phyloP scores from a whole-genome alignment of 2,888 invertebrate genomes.

The Ochlodes sylvanus region DNA sequence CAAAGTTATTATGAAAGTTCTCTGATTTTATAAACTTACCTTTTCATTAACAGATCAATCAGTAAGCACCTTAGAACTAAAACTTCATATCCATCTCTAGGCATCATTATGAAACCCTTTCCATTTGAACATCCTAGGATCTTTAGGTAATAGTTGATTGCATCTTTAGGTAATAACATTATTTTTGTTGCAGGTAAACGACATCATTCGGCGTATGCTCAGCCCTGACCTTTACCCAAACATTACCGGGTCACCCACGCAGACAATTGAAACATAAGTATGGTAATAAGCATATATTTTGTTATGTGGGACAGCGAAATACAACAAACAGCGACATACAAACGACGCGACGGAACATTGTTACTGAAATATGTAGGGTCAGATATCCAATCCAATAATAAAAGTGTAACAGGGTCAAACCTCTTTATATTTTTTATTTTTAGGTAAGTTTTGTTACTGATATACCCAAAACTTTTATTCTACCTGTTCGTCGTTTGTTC shows the following conservation, averaged over 20 bases:
- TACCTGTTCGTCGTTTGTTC: too few species aligned
- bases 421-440: too few species aligned
- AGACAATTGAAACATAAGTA: conserved; percentile 30
- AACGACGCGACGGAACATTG: conserved; percentile 7
- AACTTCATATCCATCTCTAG: too few species aligned
- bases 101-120: too few species aligned
- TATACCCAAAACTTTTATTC: too few species aligned
- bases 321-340: conserved; percentile 15
- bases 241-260: conserved; percentile 29
- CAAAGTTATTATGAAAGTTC: too few species aligned
- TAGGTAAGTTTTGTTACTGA: too few species aligned
- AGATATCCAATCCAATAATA: too few species aligned
- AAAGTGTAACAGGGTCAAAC: too few species aligned
- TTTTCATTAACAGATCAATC: too few species aligned
- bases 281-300: conserved; percentile 29
- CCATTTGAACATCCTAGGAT: neutral
- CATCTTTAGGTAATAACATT: conserved; percentile 23
- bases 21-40: too few species aligned
- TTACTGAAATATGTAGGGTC: neutral
- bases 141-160: conserved; percentile 19
- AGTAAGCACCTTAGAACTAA: too few species aligned
- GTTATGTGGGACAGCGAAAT: conserved; percentile 30
- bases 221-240: conserved; percentile 23
- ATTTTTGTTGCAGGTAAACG: conserved; percentile 43
- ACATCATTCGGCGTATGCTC: conserved; percentile 15